Evolutionary conservation across 2,113 vertebrate genomes (phyloP).

Genomic region (Jacana jacana): DNA sequence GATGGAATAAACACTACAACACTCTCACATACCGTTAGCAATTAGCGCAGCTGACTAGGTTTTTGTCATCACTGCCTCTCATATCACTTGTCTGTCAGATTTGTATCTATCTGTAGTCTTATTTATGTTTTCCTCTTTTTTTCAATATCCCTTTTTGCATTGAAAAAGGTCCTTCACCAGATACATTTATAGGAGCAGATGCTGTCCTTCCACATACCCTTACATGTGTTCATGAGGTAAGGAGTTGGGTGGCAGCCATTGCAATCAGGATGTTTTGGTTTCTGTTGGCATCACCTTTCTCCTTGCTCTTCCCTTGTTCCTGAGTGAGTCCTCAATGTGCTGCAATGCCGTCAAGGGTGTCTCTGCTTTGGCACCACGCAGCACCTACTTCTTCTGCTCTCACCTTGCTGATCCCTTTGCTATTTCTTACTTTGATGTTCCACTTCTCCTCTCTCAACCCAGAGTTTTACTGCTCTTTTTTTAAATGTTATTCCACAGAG

Average conservation of each 20-base stretch:
- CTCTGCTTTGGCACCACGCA: background rate
- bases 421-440: background rate
- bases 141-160: background rate
- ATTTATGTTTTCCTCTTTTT: background rate
- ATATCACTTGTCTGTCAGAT: background rate
- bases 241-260: accelerated
- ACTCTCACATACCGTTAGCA: background rate
- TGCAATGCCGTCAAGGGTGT: background rate
- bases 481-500: background rate
- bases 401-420: background rate
- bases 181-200: background rate
- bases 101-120: background rate
- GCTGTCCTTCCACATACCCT: background rate
- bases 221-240: background rate
- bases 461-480: background rate
- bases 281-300: background rate
- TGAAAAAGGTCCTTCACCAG: background rate
- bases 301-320: background rate
- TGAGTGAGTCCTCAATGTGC: accelerated
- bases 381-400: background rate
- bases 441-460: background rate
- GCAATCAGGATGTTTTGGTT: background rate
- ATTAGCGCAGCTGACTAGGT: background rate
- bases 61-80: background rate
- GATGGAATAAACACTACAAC: background rate